Base-by-base conservation (phyloP, 2,797 vertebrate genomes). In the Valencia hispanica region DNA sequence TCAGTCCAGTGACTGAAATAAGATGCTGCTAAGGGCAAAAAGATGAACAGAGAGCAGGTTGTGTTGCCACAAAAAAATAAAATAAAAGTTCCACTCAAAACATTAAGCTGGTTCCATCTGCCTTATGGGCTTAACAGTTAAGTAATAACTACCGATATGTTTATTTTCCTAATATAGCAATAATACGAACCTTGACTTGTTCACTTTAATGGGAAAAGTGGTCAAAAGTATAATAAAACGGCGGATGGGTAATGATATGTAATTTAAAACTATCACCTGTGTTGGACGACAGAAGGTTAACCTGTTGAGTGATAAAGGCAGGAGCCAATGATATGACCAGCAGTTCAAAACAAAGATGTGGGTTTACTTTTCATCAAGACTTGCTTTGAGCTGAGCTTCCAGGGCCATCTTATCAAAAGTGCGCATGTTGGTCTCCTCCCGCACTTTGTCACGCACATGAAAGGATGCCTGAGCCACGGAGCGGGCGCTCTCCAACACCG, bases 391-490 rank as follows among this genome's bases (percentile, higher is more conserved):
- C 84, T 98, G 97, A 72, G 98, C 98, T 79, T 99, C 98, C 5
- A 97, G 94, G 41, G 96, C 98, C 98, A 99, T 99, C 82, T 97
- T 98, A 85, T 99, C 98, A 79, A 99, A 99, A 0, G 98, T 99
- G 43, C 98, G 97, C 78, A 84, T 91, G 89, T 99, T 99, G 0
- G 97, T 99, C 91, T 99, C 98, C 85, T 98, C 97, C 0, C 98
- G 95, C 12, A 99, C 98, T 82, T 95, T 97, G 85, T 99, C 98
- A 0, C 98, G 95, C 41, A 99, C 97, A 0, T 99, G 97, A 83
- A 99, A 99, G 12, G 98, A 99, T 0, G 98, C 98, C 0, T 96
- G 95, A 25, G 98, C 98, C 0, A 98, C 96, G 0, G 96, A 99
- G 36, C 98, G 97, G 2, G 98, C 97, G 34, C 97, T 98, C 91